Evolutionary conservation across 2,888 invertebrate genomes (phyloP), one percentile per base, ranked within the genome.

Genomic region (Volucella zonaria): DNA sequence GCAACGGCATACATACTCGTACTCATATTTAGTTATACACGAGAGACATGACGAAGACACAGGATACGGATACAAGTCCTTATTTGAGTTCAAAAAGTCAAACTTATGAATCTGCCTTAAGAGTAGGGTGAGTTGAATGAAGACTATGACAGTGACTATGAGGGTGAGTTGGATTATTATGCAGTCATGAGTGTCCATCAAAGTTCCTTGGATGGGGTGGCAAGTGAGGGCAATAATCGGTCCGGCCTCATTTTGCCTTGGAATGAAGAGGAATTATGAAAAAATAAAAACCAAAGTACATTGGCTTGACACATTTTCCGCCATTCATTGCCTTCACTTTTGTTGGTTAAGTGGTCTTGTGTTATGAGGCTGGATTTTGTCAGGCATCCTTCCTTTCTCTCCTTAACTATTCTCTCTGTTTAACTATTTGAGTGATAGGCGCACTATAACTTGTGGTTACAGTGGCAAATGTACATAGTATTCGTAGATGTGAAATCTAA

Each of bases 301-400:
- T 85, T 85, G 85, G 81, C 85, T 81, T 85, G 85, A 85, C 85
- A 85, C 81, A 85, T 85, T 85, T 85, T 85, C 58, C 58, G 80
- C 14, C 58, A 62, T 70, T 62, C 68, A 61, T 56, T 78, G 71
- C 80, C 76, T 80, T 75, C 75, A 85, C 75, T 81, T 85, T 85
- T 81, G 71, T 81, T 62, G 56, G 81, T 77, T 68, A 85, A 85
- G 85, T 81, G 81, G 71, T 67, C 62, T 78, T 61, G 51, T 77
- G 54, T 45, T 47, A 45, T 61, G 31, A 31, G 59, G 66, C 61
- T 66, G 70, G 81, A 66, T 64, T 75, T 71, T 14, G 23, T 38
- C 78, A 58, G 68, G 45, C 75, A 31, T 31, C 31, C 31, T 6
- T 31, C 31, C 31, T 23, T 23, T 23, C 3, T 23, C 67, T 56